Conservation (phyloP, 1,140 invertebrate genomes). For the Spodoptera litura region DNA sequence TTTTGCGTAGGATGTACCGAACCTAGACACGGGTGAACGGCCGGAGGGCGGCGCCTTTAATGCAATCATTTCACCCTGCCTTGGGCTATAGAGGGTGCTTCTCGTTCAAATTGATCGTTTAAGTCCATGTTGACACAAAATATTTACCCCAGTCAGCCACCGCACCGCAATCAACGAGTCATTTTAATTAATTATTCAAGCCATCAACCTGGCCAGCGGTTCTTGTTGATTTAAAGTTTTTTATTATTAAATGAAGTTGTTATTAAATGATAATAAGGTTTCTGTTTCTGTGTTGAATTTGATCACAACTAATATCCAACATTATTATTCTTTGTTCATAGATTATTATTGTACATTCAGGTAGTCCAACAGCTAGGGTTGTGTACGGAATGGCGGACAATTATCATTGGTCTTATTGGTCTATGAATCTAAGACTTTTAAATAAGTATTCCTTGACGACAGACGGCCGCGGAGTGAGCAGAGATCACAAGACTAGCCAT, state of each 20-base stretch:
- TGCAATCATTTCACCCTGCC: slow-evolving; percentile 18
- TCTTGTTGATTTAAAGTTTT: background rate
- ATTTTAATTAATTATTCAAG: slow-evolving; percentile 28
- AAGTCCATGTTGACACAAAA: background rate
- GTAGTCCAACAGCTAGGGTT: no score
- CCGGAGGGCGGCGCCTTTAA: slow-evolving; percentile 39
- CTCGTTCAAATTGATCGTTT: slow-evolving; percentile 14
- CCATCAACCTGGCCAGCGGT: slow-evolving; percentile 8
- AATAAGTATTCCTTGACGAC: slow-evolving; percentile 13
- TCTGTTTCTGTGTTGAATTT: background rate
- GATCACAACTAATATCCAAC: background rate
- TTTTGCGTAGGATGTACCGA: background rate
- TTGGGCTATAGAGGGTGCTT: background rate
- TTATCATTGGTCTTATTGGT: background rate
- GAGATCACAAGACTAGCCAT: slow-evolving; percentile 23
- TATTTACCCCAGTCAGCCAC: slow-evolving; percentile 10
- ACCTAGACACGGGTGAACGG: slow-evolving; percentile 30
- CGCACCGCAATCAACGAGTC: background rate
- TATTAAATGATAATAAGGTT: background rate
- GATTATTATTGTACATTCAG: no score
- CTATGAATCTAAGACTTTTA: background rate
- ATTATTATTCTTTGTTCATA: slow-evolving; percentile 13
- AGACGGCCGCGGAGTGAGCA: background rate
- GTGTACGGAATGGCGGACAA: background rate
- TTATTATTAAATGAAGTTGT: slow-evolving; percentile 17